Evolutionary conservation across 2,888 invertebrate genomes (phyloP), one percentile per base, ranked within the genome.

Genomic region (Sturmia bella): DNA sequence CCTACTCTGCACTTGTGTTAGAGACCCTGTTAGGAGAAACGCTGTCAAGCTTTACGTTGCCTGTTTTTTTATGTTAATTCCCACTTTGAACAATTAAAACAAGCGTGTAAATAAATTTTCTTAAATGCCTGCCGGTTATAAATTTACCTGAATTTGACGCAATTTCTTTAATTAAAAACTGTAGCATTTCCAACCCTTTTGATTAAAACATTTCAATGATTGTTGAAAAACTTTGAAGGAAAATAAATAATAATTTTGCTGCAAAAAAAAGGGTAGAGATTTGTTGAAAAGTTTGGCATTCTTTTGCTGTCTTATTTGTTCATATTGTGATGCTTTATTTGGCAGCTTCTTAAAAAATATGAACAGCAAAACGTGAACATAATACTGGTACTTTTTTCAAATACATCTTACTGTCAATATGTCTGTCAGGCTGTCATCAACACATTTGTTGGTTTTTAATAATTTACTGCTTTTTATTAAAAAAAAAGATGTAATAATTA

Each of bases 91-190:
- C 1, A 64, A 4, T 12, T 0, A 19, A 50, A n/a, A 70, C 57
- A 45, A 63, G 61, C 56, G 77, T 68, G 69, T 72, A 59, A 45
- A 54, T 45, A 32, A 17, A 17, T 24, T 54, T 63, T 57, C 57
- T 11, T 41, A 56, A 4, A 64, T 74, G 57, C 11, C 81, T 68
- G 2, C 50, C 50, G 75, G 85, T 69, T 59, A 50, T 75, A 80
- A 82, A 84, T 87, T 85, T 85, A 89, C 88, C 88, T 86, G 87
- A 87, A 88, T 89, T 89, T 88, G 85, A 87, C 86, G 87, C 88
- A 88, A 89, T 88, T 88, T 89, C 87, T 88, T 88, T 88, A 89
- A 89, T 89, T 89, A 88, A 89, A 86, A 88, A 85, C 86, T 86
- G 27, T 4, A 6, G 27, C 27, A 27, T 83, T 63, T 61, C 15